Percentiles rank a stretch among this genome's conserved stretches.
Evolutionary conservation across 1,140 invertebrate species (phyloP).

Genomic region (Nasonia longicornis): DNA sequence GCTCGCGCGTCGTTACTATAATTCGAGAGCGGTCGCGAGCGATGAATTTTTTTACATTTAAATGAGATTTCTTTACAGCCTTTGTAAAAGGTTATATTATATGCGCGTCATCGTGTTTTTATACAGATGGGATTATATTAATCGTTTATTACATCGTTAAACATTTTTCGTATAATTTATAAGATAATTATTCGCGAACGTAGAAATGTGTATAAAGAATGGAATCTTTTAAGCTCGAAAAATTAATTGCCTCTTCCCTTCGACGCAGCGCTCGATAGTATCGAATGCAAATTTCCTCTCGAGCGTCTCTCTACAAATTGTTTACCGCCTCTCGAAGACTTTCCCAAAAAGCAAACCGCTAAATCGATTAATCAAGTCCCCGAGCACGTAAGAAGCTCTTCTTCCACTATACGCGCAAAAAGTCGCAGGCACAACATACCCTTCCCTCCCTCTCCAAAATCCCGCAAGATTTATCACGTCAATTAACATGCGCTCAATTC

Average conservation of each 20-base stretch:
- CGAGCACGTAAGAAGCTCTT: background rate
- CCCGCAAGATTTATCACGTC: conserved; percentile 32
- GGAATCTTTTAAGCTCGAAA: background rate
- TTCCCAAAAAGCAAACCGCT: background rate
- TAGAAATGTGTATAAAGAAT: background rate
- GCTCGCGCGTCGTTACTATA: too few relatives aligned
- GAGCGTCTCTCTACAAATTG: background rate
- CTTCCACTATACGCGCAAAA: background rate
- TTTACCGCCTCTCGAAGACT: background rate
- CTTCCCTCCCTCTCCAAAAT: background rate
- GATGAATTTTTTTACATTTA: too few relatives aligned
- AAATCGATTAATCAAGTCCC: conserved; percentile 33
- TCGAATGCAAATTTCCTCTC: background rate
- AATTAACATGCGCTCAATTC: conserved; percentile 15
- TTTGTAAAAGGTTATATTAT: too few relatives aligned
- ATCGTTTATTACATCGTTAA: too few relatives aligned
- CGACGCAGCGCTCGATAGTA: background rate
- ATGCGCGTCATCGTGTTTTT: too few relatives aligned
- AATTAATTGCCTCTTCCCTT: background rate
- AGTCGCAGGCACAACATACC: background rate
- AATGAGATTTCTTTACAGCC: too few relatives aligned
- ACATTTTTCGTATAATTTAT: too few relatives aligned
- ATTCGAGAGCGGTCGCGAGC: too few relatives aligned
- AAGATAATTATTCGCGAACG: too few relatives aligned
- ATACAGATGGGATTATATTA: too few relatives aligned